Conservation (phyloP, 2,888 invertebrate species). For the Epinotia brunnichana region DNA sequence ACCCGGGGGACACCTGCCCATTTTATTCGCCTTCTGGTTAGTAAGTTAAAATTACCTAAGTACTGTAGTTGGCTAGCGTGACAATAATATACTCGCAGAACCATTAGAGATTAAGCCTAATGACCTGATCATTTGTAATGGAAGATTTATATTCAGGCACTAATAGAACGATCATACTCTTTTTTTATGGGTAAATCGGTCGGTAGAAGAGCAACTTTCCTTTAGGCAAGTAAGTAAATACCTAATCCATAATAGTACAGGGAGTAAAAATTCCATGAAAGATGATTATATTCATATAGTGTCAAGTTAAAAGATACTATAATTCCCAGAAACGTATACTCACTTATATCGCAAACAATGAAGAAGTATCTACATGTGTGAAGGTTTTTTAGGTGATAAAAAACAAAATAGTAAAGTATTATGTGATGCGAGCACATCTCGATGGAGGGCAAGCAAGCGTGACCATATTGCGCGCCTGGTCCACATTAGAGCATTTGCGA, state of each 20-base stretch:
- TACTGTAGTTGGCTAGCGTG: not conserved
- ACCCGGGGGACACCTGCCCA: no score
- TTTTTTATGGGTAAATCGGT: not conserved
- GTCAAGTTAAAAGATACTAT: not conserved
- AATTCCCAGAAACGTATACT: not conserved
- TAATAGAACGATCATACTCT: not conserved
- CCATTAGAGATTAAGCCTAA: not conserved
- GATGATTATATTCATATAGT: not conserved
- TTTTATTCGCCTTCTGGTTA: no score
- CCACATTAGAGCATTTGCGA: constrained; percentile 12
- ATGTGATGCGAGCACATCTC: constrained; percentile 29
- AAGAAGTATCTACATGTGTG: constrained; percentile 9
- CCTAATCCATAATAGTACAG: no score
- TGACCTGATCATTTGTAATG: constrained; percentile 5
- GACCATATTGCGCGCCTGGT: constrained; percentile 14
- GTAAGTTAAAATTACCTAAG: not conserved
- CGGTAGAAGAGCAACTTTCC: not conserved
- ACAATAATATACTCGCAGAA: not conserved
- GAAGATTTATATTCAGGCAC: not conserved
- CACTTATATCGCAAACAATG: constrained; percentile 5
- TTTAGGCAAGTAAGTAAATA: no score
- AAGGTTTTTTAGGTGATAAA: constrained; percentile 6
- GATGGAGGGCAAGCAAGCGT: constrained; percentile 26
- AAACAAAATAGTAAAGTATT: constrained; percentile 33
- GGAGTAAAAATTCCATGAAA: not conserved